Base-by-base conservation (phyloP, 2,113 vertebrate species). In the Neopipo cinnamomea region DNA sequence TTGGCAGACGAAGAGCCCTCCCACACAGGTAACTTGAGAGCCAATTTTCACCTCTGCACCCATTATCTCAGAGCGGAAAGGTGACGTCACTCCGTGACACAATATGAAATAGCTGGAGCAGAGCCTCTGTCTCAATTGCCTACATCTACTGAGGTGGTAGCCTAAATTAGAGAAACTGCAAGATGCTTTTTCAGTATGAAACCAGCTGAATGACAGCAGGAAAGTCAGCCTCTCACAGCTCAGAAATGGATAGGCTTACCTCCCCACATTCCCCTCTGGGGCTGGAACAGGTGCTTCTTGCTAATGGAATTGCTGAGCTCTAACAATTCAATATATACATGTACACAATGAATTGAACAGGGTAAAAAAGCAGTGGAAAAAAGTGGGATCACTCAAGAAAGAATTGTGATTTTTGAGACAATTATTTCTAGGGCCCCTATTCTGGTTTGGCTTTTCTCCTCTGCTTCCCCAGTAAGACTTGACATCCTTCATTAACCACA, bases 1-100 rank as follows among this genome's bases (percentile, higher is more conserved):
- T 2, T 4, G 37, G 28, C n/a, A 47, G 71, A 65, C 61, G 46
- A 53, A 30, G 44, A 83, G 5, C 41, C 41, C 30, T 93, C 77
- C 53, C 63, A 42, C 1, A 1, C 0, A 0, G 3, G 3, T 61
- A 65, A 62, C 35, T 12, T 11, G 27, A 11, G 53, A 95, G 68
- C 44, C 73, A 52, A 0, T 76, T 73, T 89, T 91, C 41, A 76
- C 50, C 72, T 68, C 90, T 91, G 49, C 46, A 12, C 9, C 39
- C 58, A 47, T 72, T 83, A 33, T 61, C 52, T 61, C 4, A 3
- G 39, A 44, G 63, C 0, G 0, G 65, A 84, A 76, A 80, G 59
- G 41, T 52, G 62, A 44, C 0, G 0, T 70, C 53, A 30, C 14
- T 41, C n/a, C 33, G 7, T 44, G 68, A 80, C 35, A 41, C 0